A percentile compares a stretch with the other conserved stretches of the same genome.
These are phyloP conservation scores for Lasius fuliginosus DNA, from an alignment of 2,888 invertebrate genomes.

Conservation along the genomic window DNA sequence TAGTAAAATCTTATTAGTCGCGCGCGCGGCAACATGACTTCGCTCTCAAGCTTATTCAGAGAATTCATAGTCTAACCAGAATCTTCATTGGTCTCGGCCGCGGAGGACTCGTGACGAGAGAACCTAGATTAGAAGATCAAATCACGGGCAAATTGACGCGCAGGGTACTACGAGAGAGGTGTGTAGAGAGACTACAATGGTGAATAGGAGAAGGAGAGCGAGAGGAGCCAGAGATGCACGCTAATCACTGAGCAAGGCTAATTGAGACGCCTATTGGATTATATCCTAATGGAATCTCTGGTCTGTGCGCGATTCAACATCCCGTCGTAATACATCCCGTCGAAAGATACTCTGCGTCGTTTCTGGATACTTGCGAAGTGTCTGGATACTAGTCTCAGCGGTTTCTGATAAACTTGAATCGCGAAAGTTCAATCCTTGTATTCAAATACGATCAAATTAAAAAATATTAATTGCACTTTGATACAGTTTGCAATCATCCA, in stretches of 20 bases:
- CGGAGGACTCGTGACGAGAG: conserved; percentile 49
- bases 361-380: conserved; percentile 4
- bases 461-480: neutral
- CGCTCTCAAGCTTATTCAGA: neutral
- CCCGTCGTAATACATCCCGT: conserved; percentile 27
- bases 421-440: neutral
- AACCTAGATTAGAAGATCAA: conserved; percentile 48
- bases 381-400: neutral
- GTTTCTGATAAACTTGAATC: neutral
- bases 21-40: neutral
- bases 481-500: neutral
- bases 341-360: neutral
- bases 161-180: conserved; percentile 35
- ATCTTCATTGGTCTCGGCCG: conserved; percentile 26
- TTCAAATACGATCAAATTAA: neutral
- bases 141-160: conserved; percentile 58
- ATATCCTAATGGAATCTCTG: conserved; percentile 82
- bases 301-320: conserved; percentile 68
- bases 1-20: neutral
- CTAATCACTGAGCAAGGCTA: conserved; percentile 83
- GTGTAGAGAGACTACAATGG: conserved; percentile 33
- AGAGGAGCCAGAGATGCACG: conserved; percentile 65
- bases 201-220: conserved; percentile 31
- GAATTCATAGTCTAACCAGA: conserved; percentile 23
- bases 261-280: conserved; percentile 84